phyloP scores from a whole-genome alignment of 2,888 invertebrate genomes.

The Allolobophora icterica region DNA sequence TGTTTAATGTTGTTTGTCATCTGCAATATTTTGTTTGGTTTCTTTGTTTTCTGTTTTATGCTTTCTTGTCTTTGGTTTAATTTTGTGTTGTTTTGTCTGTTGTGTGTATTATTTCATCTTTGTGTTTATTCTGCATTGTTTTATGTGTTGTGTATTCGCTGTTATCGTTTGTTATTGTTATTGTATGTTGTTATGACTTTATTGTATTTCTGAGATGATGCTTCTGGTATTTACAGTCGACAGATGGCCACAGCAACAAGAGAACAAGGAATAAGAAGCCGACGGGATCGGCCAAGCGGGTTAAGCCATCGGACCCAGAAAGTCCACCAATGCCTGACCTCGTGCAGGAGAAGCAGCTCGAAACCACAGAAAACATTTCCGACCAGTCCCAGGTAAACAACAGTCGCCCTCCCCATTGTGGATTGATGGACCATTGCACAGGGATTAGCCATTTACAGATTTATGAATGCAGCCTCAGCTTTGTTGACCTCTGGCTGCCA shows the following conservation, averaged over 20 bases:
- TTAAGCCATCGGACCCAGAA: neutral
- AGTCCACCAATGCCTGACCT: conserved; percentile 32
- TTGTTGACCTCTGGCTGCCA: neutral
- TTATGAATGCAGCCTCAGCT: neutral
- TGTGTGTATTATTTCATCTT: no score
- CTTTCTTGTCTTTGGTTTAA: no score
- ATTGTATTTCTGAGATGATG: neutral
- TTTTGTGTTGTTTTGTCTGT: no score
- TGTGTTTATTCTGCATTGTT: no score
- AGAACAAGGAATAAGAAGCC: conserved; percentile 19
- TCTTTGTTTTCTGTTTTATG: no score
- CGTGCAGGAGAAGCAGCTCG: conserved; percentile 24
- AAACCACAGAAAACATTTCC: neutral
- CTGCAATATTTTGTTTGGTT: no score
- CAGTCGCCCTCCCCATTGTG: neutral
- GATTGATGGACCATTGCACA: neutral
- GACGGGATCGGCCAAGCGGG: neutral
- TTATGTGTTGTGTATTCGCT: no score
- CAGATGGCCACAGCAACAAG: conserved; percentile 6
- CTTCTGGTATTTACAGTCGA: conserved; percentile 5
- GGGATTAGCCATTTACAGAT: neutral
- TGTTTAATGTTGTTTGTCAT: no score
- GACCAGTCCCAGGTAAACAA: conserved; percentile 25
- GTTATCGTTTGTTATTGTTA: no score
- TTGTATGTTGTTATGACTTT: no score